Base-by-base conservation (phyloP, 2,113 vertebrate genomes). In the Tamias sibiricus region DNA sequence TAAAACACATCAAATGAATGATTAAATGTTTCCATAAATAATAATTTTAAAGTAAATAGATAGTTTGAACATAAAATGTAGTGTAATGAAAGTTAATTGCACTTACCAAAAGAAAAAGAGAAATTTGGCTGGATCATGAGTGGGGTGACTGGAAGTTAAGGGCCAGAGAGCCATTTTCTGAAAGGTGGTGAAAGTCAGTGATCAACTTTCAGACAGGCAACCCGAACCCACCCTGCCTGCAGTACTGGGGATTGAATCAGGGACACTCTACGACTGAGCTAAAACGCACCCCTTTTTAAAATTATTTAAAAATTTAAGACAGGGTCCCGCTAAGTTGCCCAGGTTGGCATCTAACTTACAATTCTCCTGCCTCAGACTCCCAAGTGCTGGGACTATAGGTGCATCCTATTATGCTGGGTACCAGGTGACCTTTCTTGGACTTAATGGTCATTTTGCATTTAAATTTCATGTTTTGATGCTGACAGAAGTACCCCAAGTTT, bases 1-100 rank as follows among this genome's bases (percentile, higher is more conserved):
- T 57, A 90, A 94, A 92, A 83, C 72, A 94, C 40, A 84, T 49
- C 49, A 84, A 76, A 49, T 94, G 22, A 92, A 62, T 68, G 40
- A 88, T 49, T 30, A 96, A 83, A 74, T 83, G 22, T 87, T 95
- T 64, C 64, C 87, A 82, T 66, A 76, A 92, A 62, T 13, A 81
- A 54, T 86, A 76, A 68, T 22, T 92, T 81, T 44, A 79, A 96
- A 85, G 75, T 69, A 93, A 80, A 87, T 83, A 90, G 92, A 72
- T 4, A 92, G 6, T 76, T 87, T 49, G 49, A 90, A 66, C 22
- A 32, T 85, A 85, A 96, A 87, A 87, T 64, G 26, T 26, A 42
- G 16, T 44, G 1, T 57, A 84, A 69, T 83, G 35, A 69, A 87
- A 49, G 24, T 62, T 84, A 59, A 68, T n/a, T 83, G 5, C 40